Evolutionary conservation across 1,140 invertebrate species (phyloP).

Genomic region (Saccostrea cuccullata): DNA sequence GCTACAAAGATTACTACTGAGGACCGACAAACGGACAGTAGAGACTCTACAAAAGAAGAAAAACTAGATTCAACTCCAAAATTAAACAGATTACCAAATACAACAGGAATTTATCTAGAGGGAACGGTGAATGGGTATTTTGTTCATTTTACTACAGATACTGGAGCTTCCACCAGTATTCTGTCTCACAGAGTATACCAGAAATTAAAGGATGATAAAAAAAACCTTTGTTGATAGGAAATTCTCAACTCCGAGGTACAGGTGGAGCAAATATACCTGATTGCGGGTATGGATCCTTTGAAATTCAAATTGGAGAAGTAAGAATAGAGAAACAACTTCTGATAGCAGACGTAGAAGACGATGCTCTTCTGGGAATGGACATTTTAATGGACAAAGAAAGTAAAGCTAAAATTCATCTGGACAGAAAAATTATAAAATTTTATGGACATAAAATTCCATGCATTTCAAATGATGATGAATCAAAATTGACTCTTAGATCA

Average conservation of each 20-base stretch:
- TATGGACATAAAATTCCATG: no score
- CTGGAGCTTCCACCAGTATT: background rate
- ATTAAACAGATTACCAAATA: background rate
- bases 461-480: background rate
- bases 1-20: background rate
- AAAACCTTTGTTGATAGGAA: background rate
- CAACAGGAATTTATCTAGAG: background rate
- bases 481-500: background rate
- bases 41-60: background rate
- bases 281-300: background rate
- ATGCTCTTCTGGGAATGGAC: background rate
- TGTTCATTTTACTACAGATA: conserved; percentile 1
- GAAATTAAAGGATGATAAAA: background rate
- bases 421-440: background rate
- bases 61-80: background rate
- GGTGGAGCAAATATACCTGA: background rate
- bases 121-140: background rate
- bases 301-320: background rate
- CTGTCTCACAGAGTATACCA: background rate
- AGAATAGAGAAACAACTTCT: background rate
- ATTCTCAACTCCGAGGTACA: background rate
- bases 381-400: background rate
- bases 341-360: background rate
- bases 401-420: background rate
- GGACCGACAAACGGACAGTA: background rate